Percentiles rank a stretch among this genome's conserved stretches.
Evolutionary conservation across 2,113 vertebrate genomes (phyloP).

Genomic region (Arvicanthis niloticus): DNA sequence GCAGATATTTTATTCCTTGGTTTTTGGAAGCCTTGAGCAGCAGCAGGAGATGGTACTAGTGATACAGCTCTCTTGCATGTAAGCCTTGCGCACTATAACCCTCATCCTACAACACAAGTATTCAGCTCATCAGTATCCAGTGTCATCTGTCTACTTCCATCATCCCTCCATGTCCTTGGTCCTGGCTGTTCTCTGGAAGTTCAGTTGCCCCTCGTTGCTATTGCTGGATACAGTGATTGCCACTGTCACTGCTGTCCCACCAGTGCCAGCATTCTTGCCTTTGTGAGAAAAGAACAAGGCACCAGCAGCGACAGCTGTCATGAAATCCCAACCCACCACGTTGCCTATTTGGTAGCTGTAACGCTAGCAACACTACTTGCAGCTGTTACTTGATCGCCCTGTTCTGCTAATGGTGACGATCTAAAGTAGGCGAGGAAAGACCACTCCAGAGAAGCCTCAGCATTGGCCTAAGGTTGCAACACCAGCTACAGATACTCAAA

Average conservation of each 20-base stretch:
- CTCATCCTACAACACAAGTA: background rate
- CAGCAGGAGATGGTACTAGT: background rate
- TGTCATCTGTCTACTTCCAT: background rate
- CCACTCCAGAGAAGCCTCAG: background rate
- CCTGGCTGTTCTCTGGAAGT: background rate
- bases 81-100: background rate
- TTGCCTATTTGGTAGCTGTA: background rate
- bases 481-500: background rate
- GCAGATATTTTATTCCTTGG: background rate
- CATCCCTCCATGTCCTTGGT: background rate
- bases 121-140: background rate
- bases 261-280: background rate
- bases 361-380: background rate
- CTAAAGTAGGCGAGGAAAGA: background rate
- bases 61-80: background rate
- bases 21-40: background rate
- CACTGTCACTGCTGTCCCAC: background rate
- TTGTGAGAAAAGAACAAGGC: background rate
- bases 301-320: background rate
- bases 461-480: background rate
- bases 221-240: background rate
- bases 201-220: background rate
- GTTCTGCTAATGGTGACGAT: background rate
- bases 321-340: background rate
- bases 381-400: background rate